phyloP scores from a whole-genome alignment of 1,140 invertebrate species.

The Bicyclus anynana region DNA sequence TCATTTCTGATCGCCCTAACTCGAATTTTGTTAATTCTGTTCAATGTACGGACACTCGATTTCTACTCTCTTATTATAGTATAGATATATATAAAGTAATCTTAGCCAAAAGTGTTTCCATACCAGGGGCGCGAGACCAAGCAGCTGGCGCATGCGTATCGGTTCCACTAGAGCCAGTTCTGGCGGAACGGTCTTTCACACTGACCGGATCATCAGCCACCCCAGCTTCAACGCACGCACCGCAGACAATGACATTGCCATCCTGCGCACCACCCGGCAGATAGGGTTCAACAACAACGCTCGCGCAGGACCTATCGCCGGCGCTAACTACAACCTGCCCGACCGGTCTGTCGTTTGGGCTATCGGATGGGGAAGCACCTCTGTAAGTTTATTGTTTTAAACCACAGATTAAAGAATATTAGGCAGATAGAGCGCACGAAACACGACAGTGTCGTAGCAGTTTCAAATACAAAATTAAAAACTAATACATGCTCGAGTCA shows the following conservation, averaged over 20 bases:
- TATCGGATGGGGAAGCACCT: constrained; percentile 77
- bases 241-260: constrained; percentile 33
- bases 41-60: too few species aligned
- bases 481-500: too few species aligned
- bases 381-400: constrained; percentile 33
- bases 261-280: constrained; percentile 53
- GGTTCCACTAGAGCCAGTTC: constrained; percentile 38
- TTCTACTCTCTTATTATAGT: too few species aligned
- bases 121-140: constrained; percentile 27
- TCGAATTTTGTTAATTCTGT: too few species aligned
- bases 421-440: too few species aligned
- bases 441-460: too few species aligned
- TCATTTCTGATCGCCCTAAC: too few species aligned
- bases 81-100: too few species aligned
- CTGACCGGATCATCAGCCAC: constrained; percentile 55
- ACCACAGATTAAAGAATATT: neutral
- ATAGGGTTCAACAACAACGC: constrained; percentile 35
- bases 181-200: constrained; percentile 30
- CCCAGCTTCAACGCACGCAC: constrained; percentile 27
- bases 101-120: constrained; percentile 12
- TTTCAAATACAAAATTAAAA: too few species aligned
- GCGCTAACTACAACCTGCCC: constrained; percentile 31
- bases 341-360: constrained; percentile 63
- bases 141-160: constrained; percentile 33
- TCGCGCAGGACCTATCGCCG: constrained; percentile 31